These are phyloP conservation scores for Enteromius fasciolatus DNA, from an alignment of 2,797 vertebrate genomes.

Conservation along the genomic window DNA sequence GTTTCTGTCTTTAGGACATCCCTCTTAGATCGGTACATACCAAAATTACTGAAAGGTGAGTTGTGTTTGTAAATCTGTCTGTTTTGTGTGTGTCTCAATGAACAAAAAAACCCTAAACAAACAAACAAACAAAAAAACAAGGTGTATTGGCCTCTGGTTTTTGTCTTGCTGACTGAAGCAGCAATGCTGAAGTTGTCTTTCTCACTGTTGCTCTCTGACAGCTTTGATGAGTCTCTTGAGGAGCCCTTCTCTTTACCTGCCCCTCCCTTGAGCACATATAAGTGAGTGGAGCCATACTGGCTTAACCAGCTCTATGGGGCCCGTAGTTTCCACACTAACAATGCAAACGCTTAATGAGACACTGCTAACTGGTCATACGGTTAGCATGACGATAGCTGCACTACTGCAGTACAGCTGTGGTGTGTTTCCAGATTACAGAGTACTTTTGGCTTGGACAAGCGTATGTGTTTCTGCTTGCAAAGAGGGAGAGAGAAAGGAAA, in stretches of 20 bases:
- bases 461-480: conserved; percentile 30
- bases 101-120: too few species aligned
- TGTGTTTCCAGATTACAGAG: conserved; percentile 55
- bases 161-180: conserved; percentile 19
- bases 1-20: conserved; percentile 80
- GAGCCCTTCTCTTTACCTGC: conserved; percentile 76
- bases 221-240: conserved; percentile 81
- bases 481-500: conserved; percentile 45
- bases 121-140: neutral
- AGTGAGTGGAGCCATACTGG: conserved; percentile 78
- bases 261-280: conserved; percentile 78
- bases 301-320: conserved; percentile 17
- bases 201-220: conserved; percentile 75
- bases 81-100: neutral
- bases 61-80: conserved; percentile 14
- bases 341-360: conserved; percentile 36
- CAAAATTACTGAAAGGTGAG: conserved; percentile 86
- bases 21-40: conserved; percentile 79
- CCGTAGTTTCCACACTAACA: conserved; percentile 72
- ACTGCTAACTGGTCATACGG: conserved; percentile 58
- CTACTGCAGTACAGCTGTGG: conserved; percentile 41
- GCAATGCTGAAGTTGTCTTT: conserved; percentile 60
- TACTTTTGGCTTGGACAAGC: conserved; percentile 62
- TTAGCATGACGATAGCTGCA: conserved; percentile 56
- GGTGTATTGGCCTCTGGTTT: neutral